Evolutionary conservation across 2,888 invertebrate species (phyloP).

Genomic region (Yponomeuta plumbellus): DNA sequence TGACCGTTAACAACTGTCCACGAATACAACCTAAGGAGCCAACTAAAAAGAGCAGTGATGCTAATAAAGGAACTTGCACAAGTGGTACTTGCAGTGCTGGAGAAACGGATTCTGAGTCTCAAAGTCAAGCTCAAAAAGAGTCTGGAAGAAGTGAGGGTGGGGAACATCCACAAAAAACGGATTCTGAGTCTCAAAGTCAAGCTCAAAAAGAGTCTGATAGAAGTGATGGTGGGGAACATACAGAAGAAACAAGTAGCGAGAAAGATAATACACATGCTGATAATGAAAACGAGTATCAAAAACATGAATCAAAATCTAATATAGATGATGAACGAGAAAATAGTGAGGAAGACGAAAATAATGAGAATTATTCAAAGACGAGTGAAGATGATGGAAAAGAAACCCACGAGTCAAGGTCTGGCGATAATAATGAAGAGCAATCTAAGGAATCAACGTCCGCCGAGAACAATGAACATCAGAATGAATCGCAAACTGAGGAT

Average conservation of each 20-base stretch:
- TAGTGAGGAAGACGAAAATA: neutral
- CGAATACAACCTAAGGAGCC: neutral
- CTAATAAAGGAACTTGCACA: neutral
- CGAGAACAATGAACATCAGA: too few relatives aligned
- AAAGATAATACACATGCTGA: neutral
- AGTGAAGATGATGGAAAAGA: neutral
- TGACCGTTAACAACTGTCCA: neutral
- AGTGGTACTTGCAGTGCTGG: neutral
- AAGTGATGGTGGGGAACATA: too few relatives aligned
- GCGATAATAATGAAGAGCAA: too few relatives aligned
- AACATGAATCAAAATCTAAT: neutral
- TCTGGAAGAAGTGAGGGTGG: neutral
- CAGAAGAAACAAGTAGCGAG: neutral
- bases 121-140: neutral
- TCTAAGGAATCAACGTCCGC: too few relatives aligned
- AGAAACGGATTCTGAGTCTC: neutral
- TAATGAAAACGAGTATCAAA: neutral
- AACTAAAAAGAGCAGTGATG: neutral
- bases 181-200: neutral
- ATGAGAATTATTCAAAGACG: neutral
- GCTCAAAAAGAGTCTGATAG: too few relatives aligned
- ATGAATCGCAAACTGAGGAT: too few relatives aligned
- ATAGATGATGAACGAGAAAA: neutral
- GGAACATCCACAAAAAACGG: neutral
- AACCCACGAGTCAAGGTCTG: neutral